Percentiles rank a stretch among this genome's conserved stretches.
Evolutionary conservation across 2,113 vertebrate genomes (phyloP).

Genomic region (Acrocephalus arundinaceus): DNA sequence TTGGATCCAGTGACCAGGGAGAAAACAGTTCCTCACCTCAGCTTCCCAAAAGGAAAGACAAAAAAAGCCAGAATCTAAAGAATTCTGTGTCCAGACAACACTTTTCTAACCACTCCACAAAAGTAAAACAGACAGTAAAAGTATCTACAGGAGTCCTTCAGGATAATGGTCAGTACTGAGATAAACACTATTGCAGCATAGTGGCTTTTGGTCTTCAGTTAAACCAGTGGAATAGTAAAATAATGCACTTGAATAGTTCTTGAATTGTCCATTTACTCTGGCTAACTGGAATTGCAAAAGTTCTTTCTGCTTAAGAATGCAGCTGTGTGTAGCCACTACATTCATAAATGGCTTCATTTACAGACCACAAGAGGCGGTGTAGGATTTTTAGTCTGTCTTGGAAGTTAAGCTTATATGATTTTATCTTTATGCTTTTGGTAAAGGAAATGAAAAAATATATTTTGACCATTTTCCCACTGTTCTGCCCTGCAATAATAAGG

Average conservation of each 20-base stretch:
- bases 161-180: slow-evolving; percentile 74
- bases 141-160: slow-evolving; percentile 39
- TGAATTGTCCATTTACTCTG: not conserved
- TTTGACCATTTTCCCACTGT: not conserved
- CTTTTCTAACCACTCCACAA: slow-evolving; percentile 72
- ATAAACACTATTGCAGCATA: not conserved
- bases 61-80: slow-evolving; percentile 71
- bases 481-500: not conserved
- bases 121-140: slow-evolving; percentile 73
- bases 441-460: not conserved
- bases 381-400: not conserved
- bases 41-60: slow-evolving; percentile 69
- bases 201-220: not conserved
- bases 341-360: not conserved
- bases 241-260: not conserved
- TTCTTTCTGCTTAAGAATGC: not conserved
- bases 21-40: slow-evolving; percentile 77
- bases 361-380: not conserved
- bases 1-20: slow-evolving; percentile 67
- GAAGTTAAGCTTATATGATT: not conserved
- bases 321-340: not conserved
- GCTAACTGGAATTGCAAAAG: not conserved
- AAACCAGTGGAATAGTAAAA: not conserved
- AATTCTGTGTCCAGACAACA: slow-evolving; percentile 62
- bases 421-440: not conserved